Percentiles rank a stretch among this genome's conserved stretches.
phyloP scores from a whole-genome alignment of 2,888 invertebrate genomes.

The Drosophila diplacantha region DNA sequence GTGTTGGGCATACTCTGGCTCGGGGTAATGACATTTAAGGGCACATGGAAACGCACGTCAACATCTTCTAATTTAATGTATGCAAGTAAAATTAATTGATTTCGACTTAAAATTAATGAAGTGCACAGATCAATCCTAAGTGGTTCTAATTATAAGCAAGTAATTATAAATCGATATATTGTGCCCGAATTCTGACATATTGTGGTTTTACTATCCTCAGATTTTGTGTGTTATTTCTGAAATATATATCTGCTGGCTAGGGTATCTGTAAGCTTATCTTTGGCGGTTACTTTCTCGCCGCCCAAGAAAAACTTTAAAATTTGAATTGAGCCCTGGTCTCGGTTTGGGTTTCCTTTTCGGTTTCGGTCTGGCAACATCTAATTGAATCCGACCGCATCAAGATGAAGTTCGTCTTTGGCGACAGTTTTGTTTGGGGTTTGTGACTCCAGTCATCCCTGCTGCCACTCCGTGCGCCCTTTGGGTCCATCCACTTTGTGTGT shows the following conservation, averaged over 20 bases:
- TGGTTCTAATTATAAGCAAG: not conserved
- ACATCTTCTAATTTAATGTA: not conserved
- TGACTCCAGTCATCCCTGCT: slow-evolving; percentile 12
- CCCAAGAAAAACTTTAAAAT: slow-evolving; percentile 38
- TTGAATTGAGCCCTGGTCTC: slow-evolving; percentile 27
- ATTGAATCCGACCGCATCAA: slow-evolving; percentile 69
- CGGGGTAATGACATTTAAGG: not conserved
- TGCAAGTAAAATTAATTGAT: not conserved
- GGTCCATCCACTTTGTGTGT: slow-evolving; percentile 60
- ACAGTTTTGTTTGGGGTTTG: slow-evolving; percentile 61
- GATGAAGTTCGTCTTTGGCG: slow-evolving; percentile 63
- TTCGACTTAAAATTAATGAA: not conserved
- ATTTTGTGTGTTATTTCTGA: not conserved
- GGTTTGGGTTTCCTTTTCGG: slow-evolving; percentile 40
- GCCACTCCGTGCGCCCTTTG: slow-evolving; percentile 17
- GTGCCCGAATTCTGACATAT: not conserved
- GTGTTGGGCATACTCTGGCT: slow-evolving; percentile 2
- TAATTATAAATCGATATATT: not conserved
- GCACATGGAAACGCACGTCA: not conserved
- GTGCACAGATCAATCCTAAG: not conserved
- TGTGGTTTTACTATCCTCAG: not conserved
- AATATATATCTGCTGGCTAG: not conserved
- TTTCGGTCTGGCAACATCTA: slow-evolving; percentile 53
- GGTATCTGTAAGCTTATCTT: slow-evolving; percentile 3
- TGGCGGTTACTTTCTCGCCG: not conserved